A percentile compares a stretch with the other conserved stretches of the same genome.
phyloP scores from a whole-genome alignment of 2,797 vertebrate genomes.

The Leontopithecus rosalia region DNA sequence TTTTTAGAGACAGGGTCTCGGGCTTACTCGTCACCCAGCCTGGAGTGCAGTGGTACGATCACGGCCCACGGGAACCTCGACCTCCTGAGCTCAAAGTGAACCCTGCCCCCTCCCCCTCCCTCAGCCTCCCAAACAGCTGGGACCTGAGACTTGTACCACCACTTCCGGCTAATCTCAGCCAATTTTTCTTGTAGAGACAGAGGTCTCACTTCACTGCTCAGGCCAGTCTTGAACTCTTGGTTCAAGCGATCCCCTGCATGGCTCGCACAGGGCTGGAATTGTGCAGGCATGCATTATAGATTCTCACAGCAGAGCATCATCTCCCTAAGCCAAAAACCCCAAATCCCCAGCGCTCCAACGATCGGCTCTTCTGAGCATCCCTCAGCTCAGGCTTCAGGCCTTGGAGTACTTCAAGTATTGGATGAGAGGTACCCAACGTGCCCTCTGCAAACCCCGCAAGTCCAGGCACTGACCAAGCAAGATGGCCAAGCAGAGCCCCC shows the following conservation, averaged over 20 bases:
- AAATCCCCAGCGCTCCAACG: background rate
- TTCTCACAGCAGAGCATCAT: background rate
- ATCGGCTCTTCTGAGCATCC: too few species aligned
- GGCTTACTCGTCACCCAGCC: too few species aligned
- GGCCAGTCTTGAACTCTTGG: background rate
- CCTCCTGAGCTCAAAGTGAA: too few species aligned
- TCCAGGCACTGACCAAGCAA: rapidly evolving
- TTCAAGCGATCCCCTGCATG: background rate
- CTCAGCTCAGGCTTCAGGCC: background rate
- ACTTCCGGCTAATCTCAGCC: background rate
- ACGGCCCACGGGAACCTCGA: background rate
- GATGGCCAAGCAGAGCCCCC: background rate
- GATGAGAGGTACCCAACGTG: background rate
- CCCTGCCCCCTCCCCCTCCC: background rate
- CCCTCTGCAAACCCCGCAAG: background rate
- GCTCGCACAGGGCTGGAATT: rapidly evolving
- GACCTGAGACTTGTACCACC: background rate
- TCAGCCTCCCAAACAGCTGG: background rate
- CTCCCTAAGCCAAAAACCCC: background rate
- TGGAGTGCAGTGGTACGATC: too few species aligned
- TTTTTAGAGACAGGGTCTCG: background rate
- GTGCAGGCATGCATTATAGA: too few species aligned
- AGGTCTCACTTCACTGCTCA: background rate
- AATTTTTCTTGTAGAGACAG: background rate
- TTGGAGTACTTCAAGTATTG: too few species aligned